Evolutionary conservation across 2,113 vertebrate species (phyloP), one percentile per base, ranked within the genome.

Genomic region (Boleophthalmus pectinirostris): DNA sequence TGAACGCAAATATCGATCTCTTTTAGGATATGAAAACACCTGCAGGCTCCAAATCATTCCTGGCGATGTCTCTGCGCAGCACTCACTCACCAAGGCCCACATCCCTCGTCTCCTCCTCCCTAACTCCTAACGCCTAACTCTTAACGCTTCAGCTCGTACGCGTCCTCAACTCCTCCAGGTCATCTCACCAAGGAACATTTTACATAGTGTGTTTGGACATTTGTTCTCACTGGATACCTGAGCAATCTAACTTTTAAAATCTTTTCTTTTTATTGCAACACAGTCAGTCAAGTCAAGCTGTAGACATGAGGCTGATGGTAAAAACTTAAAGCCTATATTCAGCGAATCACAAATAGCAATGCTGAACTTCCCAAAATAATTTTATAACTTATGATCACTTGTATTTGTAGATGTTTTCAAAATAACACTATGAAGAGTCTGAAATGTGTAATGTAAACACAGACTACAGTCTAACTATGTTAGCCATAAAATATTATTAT

Each of bases 11-110:
- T 91, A 93, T 92, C 87, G 90, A 94, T 94, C 89, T 88, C 75
- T 87, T 85, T 82, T 87, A 90, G 84, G 89, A 87, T 92, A 86
- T 89, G 88, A 90, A 91, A 92, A 90, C 88, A 91, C 92, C 91
- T 90, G 87, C 88, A 88, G 92, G 91, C 87, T 82, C 83, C 87
- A 85, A 89, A 93, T 93, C 87, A 90, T 87, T 91, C 72, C 80
- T 89, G 16, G 69, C 82, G 69, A 66, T 68, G 77, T 82, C 82
- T 80, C 81, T 84, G 53, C 45, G 21, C 83, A 68, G 69, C 76
- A 58, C 66, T 83, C 72, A n/a, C 69, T 79, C 77, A 86, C 56
- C 61, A 66, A 12, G 69, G 72, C 78, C 76, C 46, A 47, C 69
- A 70, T 79, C 20, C 18, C 57, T 23, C 65, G 54, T 43, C 23